Evolutionary conservation across 2,888 invertebrate species (phyloP), one percentile per base, ranked within the genome.

Genomic region (Anarsia innoxiella): DNA sequence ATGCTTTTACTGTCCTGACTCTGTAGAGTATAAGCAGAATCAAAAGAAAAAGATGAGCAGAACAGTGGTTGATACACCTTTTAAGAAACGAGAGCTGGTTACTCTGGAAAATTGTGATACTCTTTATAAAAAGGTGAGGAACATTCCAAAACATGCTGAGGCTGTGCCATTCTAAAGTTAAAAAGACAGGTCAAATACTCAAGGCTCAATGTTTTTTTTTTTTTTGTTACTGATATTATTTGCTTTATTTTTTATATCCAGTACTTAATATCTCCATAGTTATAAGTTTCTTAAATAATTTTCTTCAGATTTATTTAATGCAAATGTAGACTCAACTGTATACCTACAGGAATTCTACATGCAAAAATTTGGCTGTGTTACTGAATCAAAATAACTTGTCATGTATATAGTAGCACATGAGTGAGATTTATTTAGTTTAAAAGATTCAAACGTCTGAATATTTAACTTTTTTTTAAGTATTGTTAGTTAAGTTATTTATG

Each of bases 1-100:
- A 12, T 79, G 79, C 42, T 37, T 50, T 5, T 44, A 31, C 37
- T 54, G 59, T 29, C 67, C 63, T 0, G 50, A 54, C 14, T 55
- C 67, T 2, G 10, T 38, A 12, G 31, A 40, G 14, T 46, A 60
- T 37, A 39, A 50, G 27, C 15, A 30, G 12, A 44, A 41, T 39
- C 44, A 51, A n/a, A 14, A 15, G 3, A 11, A 31, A 0, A 51
- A 48, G 38, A 26, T 14, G 6, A 36, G 37, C n/a, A 27, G 10
- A 1, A 26, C 2, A 2, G 3, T 31, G 10, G 12, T 10, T 3
- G 12, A 12, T 14, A 2, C 25, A 8, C 6, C 6, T 30, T n/a
- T n/a, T n/a, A n/a, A 12, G 1, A 1, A 16, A 1, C 33, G 23
- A 2, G 6, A 29, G 3, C 12, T 46, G 3, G 37, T 43, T 1